A percentile compares a stretch with the other conserved stretches of the same genome.
Conservation (phyloP, 2,888 invertebrate genomes). For the Margaritifera margaritifera region DNA sequence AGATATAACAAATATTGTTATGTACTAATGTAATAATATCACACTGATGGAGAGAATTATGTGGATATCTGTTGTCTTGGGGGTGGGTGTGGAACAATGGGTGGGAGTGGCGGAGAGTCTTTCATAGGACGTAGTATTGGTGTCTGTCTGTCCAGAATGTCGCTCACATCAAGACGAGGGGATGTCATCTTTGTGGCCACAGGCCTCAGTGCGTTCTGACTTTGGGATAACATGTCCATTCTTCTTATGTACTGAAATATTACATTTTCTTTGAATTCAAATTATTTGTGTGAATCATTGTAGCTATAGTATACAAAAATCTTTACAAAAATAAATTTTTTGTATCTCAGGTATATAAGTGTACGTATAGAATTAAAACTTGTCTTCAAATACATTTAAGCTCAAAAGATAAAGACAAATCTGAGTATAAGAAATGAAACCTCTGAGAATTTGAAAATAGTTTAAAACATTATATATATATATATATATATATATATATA, state of each 20-base stretch:
- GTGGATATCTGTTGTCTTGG: slow-evolving; percentile 12
- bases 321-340: not conserved
- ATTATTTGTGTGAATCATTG: not conserved
- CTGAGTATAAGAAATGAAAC: too few species aligned
- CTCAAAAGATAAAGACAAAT: too few species aligned
- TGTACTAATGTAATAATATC: too few species aligned
- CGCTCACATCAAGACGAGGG: slow-evolving; percentile 52
- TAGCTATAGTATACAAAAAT: not conserved
- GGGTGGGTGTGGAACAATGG: slow-evolving; percentile 57
- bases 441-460: too few species aligned
- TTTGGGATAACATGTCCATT: slow-evolving; percentile 51
- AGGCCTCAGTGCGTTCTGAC: slow-evolving; percentile 53
- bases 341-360: not conserved
- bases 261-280: not conserved
- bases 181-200: slow-evolving; percentile 44
- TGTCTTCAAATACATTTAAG: not conserved
- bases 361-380: not conserved
- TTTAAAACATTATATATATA: too few species aligned
- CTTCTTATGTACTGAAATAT: slow-evolving; percentile 56
- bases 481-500: slow-evolving; percentile 1
- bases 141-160: slow-evolving; percentile 59
- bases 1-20: too few species aligned
- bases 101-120: slow-evolving; percentile 58
- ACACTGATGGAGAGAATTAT: too few species aligned
- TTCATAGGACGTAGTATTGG: slow-evolving; percentile 59